Conservation (phyloP, 2,888 invertebrate species). For the Drosophila seclusa region DNA sequence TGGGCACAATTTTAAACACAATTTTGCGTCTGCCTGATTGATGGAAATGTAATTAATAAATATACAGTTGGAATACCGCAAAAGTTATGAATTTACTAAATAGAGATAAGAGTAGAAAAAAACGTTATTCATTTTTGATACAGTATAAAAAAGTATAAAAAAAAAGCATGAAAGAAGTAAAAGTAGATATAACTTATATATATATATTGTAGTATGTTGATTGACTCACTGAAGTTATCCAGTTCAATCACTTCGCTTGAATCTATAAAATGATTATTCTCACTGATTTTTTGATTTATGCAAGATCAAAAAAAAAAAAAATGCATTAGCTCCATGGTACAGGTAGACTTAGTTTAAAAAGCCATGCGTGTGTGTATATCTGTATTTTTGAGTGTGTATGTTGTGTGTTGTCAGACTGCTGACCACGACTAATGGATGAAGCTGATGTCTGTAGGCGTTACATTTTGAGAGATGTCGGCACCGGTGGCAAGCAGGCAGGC, state of each 20-base stretch:
- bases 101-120: no score
- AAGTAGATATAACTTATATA: not conserved
- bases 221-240: not conserved
- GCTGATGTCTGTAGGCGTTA: conserved; percentile 29
- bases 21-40: not conserved
- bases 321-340: not conserved
- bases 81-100: not conserved
- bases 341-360: conserved; percentile 7
- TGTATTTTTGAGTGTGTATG: conserved; percentile 11
- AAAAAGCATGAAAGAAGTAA: not conserved
- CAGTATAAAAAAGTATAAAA: no score
- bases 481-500: conserved; percentile 18
- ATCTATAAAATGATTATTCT: not conserved
- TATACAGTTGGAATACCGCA: not conserved
- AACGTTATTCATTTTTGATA: no score
- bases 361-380: conserved; percentile 23
- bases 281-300: not conserved
- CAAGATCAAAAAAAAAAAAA: not conserved
- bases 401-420: conserved; percentile 25
- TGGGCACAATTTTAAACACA: not conserved
- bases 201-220: not conserved
- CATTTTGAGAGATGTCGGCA: conserved; percentile 29
- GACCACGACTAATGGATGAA: conserved; percentile 61
- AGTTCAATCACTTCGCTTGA: not conserved
- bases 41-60: not conserved